Percentiles rank a stretch among this genome's conserved stretches.
These are phyloP conservation scores for Triplophysa bombifrons DNA, from an alignment of 2,797 vertebrate genomes.

Conservation along the genomic window DNA sequence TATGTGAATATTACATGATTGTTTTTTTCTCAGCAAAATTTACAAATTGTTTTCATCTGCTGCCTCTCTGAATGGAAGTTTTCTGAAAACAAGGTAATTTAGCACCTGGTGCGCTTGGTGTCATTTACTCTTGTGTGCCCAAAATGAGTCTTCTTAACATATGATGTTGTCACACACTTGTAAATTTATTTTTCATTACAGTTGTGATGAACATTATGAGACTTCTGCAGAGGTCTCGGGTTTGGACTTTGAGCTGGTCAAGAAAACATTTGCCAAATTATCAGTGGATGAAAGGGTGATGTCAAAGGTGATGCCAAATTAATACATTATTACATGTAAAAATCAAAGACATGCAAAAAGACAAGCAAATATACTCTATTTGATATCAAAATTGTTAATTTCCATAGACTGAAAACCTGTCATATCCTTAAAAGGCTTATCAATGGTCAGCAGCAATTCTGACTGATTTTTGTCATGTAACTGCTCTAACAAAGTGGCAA, in stretches of 20 bases:
- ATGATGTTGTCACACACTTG: background rate
- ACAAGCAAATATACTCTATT: no score
- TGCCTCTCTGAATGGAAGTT: slow-evolving; percentile 80
- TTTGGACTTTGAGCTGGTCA: slow-evolving; percentile 63
- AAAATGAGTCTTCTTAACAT: no score
- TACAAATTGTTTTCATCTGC: slow-evolving; percentile 75
- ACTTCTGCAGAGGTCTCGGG: slow-evolving; percentile 60
- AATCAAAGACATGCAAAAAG: no score
- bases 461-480: no score
- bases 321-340: no score
- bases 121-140: background rate
- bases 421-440: no score
- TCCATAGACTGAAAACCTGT: no score
- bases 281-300: slow-evolving; percentile 34
- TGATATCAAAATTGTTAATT: no score
- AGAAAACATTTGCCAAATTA: slow-evolving; percentile 60
- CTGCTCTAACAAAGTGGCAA: no score
- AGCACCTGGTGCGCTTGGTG: background rate
- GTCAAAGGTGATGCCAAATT: slow-evolving; percentile 56
- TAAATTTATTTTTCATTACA: slow-evolving; percentile 26
- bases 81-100: slow-evolving; percentile 78
- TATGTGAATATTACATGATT: no score
- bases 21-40: slow-evolving; percentile 63
- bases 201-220: slow-evolving; percentile 66
- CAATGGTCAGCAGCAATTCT: no score